Evolutionary conservation across 1,140 invertebrate genomes (phyloP).

Genomic region (Tetramorium alpestre): DNA sequence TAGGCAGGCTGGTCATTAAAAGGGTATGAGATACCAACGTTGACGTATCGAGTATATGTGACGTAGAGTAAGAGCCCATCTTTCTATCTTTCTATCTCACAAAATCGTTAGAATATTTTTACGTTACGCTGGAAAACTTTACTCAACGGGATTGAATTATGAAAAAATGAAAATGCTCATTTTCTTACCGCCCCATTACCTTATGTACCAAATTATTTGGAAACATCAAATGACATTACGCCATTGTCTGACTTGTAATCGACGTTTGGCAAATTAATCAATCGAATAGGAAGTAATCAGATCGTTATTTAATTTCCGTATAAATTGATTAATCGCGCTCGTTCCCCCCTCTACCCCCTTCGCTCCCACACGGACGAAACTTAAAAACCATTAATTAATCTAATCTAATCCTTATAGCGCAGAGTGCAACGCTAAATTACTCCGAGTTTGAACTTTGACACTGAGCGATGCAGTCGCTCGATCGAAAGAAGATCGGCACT

Average conservation of each 20-base stretch:
- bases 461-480: constrained; percentile 44
- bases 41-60: background rate
- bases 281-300: background rate
- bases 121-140: background rate
- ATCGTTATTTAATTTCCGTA: constrained; percentile 6
- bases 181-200: constrained; percentile 4
- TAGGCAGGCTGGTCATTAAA: constrained; percentile 12
- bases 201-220: background rate
- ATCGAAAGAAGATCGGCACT: constrained; percentile 51
- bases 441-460: constrained; percentile 37
- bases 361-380: background rate
- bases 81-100: background rate
- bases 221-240: background rate
- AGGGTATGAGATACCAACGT: background rate
- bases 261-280: background rate
- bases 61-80: background rate
- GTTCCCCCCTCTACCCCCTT: too few relatives aligned
- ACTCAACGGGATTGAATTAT: background rate
- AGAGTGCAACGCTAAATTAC: constrained; percentile 10
- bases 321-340: background rate
- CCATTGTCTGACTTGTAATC: background rate
- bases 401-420: background rate
- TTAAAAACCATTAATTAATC: constrained; percentile 17
- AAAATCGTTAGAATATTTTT: background rate
- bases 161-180: background rate